phyloP scores from a whole-genome alignment of 1,140 invertebrate genomes.

The Neodiprion pinetum region DNA sequence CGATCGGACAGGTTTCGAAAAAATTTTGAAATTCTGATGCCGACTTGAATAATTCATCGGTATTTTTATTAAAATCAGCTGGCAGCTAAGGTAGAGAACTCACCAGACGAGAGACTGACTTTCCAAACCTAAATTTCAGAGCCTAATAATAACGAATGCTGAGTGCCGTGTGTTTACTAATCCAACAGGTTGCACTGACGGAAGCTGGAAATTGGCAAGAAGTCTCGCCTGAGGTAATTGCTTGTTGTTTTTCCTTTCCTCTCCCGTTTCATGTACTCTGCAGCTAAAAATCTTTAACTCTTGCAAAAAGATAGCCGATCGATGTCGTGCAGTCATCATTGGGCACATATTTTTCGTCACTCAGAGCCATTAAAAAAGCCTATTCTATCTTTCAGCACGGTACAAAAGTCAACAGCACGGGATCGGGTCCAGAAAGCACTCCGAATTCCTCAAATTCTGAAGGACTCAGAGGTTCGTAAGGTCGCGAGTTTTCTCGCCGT shows the following conservation, averaged over 20 bases:
- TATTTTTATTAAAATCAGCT: conserved; percentile 5
- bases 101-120: no score
- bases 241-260: conserved; percentile 14
- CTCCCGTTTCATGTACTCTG: conserved; percentile 6
- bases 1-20: no score
- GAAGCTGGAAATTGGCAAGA: conserved; percentile 65
- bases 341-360: no score
- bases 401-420: conserved; percentile 44
- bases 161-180: conserved; percentile 55
- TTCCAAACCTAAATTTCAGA: neutral
- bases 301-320: conserved; percentile 12
- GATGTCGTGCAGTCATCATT: neutral
- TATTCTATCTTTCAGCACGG: conserved; percentile 40
- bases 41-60: neutral
- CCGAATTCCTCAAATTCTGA: conserved; percentile 59
- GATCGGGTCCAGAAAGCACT: conserved; percentile 55
- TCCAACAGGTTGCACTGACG: conserved; percentile 60
- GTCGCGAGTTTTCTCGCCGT: conserved; percentile 8
- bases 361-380: neutral
- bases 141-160: conserved; percentile 23
- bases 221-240: conserved; percentile 58
- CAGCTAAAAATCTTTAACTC: neutral
- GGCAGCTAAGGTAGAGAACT: neutral
- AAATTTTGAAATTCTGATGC: no score
- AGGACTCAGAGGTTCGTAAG: conserved; percentile 39